Base-by-base conservation (phyloP, 2,113 vertebrate genomes). In the Amblyornis subalaris region DNA sequence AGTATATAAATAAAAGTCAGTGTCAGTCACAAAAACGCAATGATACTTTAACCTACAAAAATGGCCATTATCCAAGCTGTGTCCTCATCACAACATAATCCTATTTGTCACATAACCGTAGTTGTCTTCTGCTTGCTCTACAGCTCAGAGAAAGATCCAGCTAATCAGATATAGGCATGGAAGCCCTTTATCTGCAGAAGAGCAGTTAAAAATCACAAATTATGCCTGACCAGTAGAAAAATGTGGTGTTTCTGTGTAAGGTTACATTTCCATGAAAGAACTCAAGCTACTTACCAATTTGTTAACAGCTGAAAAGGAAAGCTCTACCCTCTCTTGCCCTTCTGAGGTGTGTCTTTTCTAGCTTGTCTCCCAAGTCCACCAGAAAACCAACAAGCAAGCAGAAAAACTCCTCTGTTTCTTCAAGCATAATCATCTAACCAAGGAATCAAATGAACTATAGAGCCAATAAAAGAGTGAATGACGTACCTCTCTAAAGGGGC, bases 191-290 rank as follows among this genome's bases (percentile, higher is more conserved):
- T 42, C 50, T 88, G 70, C 24, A 48, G 35, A 66, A 75, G 0
- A 40, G 42, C 26, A 62, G 14, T 28, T 64, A 84, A 82, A 86
- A 24, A 62, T 38, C 9, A 22, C 22, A 64, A 53, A 26, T 45
- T 82, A 35, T 14, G 18, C 38, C 17, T 47, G 35, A 73, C 12
- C 36, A 62, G 6, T 12, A 80, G 28, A 70, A 76, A 80, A 83
- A 7, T 14, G 50, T 0, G 0, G 25, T 15, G 3, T n/a, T 82
- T 71, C 78, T 69, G 3, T 2, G 0, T 45, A 57, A 83, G 12
- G 10, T 24, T 65, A 50, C 20, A 50, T 6, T 77, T 65, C 62
- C 21, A 17, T 42, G 6, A 70, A 92, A 62, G 33, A 79, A 12
- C 15, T 72, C 44, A 65, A 84, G 47, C 51, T 90, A 38, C 29